phyloP scores from a whole-genome alignment of 2,888 invertebrate species.

The Cheilosia variabilis region DNA sequence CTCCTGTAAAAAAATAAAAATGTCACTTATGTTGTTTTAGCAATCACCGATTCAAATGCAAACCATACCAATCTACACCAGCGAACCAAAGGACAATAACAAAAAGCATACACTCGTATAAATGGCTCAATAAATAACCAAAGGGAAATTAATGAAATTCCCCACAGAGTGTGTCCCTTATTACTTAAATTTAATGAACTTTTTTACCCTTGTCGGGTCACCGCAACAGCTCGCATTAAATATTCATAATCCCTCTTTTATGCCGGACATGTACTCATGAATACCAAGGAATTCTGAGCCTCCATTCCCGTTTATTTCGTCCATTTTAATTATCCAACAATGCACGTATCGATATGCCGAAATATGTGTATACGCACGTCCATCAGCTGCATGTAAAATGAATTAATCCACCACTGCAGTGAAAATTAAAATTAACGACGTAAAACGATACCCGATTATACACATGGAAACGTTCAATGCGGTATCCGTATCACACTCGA shows the following conservation, averaged over 20 bases:
- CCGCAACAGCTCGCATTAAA: conserved; percentile 39
- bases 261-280: conserved; percentile 13
- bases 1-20: no score
- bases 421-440: conserved; percentile 62
- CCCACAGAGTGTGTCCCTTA: not conserved
- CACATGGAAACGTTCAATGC: not conserved
- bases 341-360: not conserved
- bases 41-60: no score
- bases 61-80: no score
- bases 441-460: conserved; percentile 19
- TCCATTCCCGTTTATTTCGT: not conserved
- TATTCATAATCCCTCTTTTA: conserved; percentile 40
- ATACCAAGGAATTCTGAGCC: conserved; percentile 1
- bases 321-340: conserved; percentile 41
- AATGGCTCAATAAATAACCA: no score
- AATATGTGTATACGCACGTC: not conserved
- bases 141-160: not conserved
- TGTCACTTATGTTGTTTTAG: no score
- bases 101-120: no score
- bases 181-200: conserved; percentile 20
- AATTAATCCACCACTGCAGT: not conserved
- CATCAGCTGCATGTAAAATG: conserved; percentile 14
- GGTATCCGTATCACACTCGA: not conserved
- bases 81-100: no score
- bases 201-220: conserved; percentile 11